Percentiles rank a stretch among this genome's conserved stretches.
Evolutionary conservation across 2,888 invertebrate species (phyloP).

Genomic region (Megalurothrips usitatus): DNA sequence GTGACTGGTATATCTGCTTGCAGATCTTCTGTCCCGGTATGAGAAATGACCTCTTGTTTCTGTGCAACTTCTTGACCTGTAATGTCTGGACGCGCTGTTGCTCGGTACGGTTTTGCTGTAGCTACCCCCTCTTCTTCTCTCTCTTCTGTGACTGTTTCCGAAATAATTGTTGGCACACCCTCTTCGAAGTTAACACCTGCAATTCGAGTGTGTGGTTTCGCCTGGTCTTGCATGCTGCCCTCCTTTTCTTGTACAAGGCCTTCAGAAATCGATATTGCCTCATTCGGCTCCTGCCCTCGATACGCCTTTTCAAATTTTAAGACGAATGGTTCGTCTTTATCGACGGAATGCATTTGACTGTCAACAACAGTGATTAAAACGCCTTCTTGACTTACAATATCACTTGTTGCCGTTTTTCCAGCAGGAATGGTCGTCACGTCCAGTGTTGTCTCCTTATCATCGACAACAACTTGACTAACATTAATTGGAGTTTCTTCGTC

Average conservation of each 20-base stretch:
- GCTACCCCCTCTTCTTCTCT: not conserved
- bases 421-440: not conserved
- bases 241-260: constrained; percentile 64
- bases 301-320: not conserved
- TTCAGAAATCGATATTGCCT: constrained; percentile 58
- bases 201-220: constrained; percentile 35
- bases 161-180: constrained; percentile 39
- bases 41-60: constrained; percentile 49
- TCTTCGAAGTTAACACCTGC: constrained; percentile 41
- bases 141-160: constrained; percentile 36
- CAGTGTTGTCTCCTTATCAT: not conserved
- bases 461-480: not conserved
- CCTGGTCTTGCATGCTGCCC: constrained; percentile 42
- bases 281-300: constrained; percentile 40
- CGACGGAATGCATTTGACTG: not conserved
- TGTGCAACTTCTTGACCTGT: constrained; percentile 46
- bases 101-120: constrained; percentile 22
- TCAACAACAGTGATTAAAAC: not conserved
- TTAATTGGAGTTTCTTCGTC: not conserved
- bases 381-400: not conserved
- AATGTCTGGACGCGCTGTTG: constrained; percentile 14
- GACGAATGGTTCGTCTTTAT: not conserved
- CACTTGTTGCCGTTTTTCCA: not conserved
- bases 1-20: constrained; percentile 34
- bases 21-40: constrained; percentile 39